Conservation (phyloP, 2,113 vertebrate species). For the Rhabdomys dilectus region DNA sequence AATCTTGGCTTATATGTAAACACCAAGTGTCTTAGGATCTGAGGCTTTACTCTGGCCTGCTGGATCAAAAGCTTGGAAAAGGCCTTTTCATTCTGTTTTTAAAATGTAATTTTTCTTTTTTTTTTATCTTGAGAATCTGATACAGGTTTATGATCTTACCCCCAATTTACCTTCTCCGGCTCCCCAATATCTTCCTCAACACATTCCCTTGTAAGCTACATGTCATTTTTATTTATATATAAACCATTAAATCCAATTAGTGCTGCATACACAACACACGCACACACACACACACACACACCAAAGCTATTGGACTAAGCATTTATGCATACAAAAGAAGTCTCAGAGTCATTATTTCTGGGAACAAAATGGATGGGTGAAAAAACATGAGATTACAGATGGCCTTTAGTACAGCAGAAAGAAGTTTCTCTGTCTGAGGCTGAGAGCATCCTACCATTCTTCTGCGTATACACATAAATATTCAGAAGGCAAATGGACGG, state of each 20-base stretch:
- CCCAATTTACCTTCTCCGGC: background rate
- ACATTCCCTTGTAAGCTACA: background rate
- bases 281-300: too few species aligned
- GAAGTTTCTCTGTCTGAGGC: background rate
- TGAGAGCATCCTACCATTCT: background rate
- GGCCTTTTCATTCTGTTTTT: background rate
- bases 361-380: too few species aligned
- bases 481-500: background rate
- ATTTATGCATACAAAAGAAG: too few species aligned
- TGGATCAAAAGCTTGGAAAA: background rate
- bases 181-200: background rate
- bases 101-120: background rate
- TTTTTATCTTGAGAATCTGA: background rate
- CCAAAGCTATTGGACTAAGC: too few species aligned
- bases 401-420: background rate
- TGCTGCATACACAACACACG: too few species aligned
- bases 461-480: background rate
- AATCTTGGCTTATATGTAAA: background rate
- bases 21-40: fast-evolving
- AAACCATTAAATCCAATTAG: background rate
- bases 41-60: background rate
- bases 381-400: too few species aligned
- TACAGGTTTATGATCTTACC: background rate
- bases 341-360: too few species aligned
- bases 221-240: background rate